Base-by-base conservation (phyloP, 1,140 invertebrate species). In the Gryon sp. region DNA sequence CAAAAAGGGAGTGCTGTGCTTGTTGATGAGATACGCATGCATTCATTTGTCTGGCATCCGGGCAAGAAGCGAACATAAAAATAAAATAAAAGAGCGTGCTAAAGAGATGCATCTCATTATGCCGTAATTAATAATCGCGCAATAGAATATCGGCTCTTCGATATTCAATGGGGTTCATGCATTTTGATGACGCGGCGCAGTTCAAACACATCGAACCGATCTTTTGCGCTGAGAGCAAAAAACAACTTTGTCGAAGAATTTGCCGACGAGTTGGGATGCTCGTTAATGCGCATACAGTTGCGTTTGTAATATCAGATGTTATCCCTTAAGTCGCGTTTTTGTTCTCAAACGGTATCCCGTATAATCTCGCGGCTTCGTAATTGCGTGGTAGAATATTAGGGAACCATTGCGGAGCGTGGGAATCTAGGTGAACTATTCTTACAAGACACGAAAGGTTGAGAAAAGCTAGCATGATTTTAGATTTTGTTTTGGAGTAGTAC, bases 271-370 rank as follows among this genome's bases (percentile, higher is more conserved):
- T 32, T 53, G 38, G 66, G 36, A 38, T 53, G 34, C 24, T 60
- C 16, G 43, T 60, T 60, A 70, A 59, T 69, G 36, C 34, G 55
- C 40, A n/a, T 28, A 53, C 46, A 60, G 55, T 70, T 70, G 53
- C 53, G 53, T 53, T 60, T 52, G 66, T 70, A 70, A 60, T 70
- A 70, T 70, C 55, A 60, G 66, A 70, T 70, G 66, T 70, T 70
- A 70, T 53, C 55, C 55, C 66, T 52, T 60, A 59, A 53, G 19
- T n/a, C n/a, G n/a, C n/a, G 20, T 70, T 70, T 59, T 40, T 65
- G 50, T 70, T 70, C 65, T 52, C 53, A 59, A n/a, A 15, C 11
- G 32, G 26, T 62, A 53, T 62, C 30, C 38, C 53, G 46, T 53
- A 15, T 46, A 69, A 59, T 59, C 53, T 40, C 12, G 52, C 16